These are phyloP conservation scores for Malurus melanocephalus DNA, from an alignment of 2,113 vertebrate species.

Conservation along the genomic window DNA sequence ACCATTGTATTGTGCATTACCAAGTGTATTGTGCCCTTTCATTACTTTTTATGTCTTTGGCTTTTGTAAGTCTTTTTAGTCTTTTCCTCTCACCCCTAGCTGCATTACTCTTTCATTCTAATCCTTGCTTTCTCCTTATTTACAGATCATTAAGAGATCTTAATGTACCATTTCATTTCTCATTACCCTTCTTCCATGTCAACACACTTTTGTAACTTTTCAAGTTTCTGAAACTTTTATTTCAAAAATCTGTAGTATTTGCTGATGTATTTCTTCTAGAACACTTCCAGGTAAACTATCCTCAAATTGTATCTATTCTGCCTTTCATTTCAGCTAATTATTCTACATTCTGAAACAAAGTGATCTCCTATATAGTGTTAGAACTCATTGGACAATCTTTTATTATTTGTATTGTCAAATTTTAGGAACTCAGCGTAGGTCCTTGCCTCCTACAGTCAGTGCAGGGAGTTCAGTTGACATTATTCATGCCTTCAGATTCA, in stretches of 20 bases:
- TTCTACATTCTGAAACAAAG: not conserved
- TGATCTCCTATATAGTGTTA: not conserved
- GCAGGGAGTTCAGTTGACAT: not conserved
- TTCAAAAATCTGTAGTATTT: not conserved
- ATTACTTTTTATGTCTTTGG: not conserved
- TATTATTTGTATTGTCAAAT: not conserved
- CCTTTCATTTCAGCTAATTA: not conserved
- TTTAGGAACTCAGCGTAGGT: fast-evolving
- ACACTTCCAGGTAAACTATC: not conserved
- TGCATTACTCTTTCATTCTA: not conserved
- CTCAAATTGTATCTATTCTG: not conserved
- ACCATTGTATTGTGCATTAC: not conserved
- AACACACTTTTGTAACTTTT: not conserved
- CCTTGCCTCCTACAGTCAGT: not conserved
- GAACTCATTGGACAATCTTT: not conserved
- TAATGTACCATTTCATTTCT: not conserved
- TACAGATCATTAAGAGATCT: not conserved
- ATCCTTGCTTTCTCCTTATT: not conserved
- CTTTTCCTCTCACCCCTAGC: not conserved
- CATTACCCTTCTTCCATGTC: not conserved
- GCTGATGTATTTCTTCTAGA: not conserved
- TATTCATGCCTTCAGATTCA: not conserved
- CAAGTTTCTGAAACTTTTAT: not conserved
- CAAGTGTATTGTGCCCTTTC: not conserved
- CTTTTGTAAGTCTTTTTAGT: not conserved